Percentiles rank a stretch among this genome's conserved stretches.
Conservation (phyloP, 2,113 vertebrate species). For the Manacus vitellinus region DNA sequence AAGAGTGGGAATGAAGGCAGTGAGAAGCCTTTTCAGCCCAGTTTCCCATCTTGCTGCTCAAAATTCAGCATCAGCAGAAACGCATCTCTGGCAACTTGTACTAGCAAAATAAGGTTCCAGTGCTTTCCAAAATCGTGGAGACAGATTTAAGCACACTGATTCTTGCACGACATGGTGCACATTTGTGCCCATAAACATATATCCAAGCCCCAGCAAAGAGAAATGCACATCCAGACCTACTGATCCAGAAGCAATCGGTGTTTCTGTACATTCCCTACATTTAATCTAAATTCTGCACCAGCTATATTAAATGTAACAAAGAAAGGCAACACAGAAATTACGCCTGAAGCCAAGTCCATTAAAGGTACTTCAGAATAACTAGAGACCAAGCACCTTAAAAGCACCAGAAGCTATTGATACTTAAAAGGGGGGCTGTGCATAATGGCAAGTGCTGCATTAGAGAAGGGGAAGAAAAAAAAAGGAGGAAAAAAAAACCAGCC, state of each 20-base stretch:
- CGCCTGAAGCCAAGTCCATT: conserved; percentile 93
- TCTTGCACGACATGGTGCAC: background rate
- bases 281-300: conserved; percentile 76
- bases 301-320: conserved; percentile 79
- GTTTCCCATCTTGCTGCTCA: background rate
- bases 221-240: conserved; percentile 71
- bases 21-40: background rate
- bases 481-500: conserved; percentile 75
- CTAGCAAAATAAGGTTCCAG: conserved; percentile 15
- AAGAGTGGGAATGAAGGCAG: background rate
- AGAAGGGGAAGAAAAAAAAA: conserved; percentile 60
- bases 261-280: conserved; percentile 66
- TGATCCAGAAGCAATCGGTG: conserved; percentile 70
- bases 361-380: conserved; percentile 93
- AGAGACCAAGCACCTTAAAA: conserved; percentile 97
- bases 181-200: conserved; percentile 8
- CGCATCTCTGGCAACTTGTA: conserved; percentile 13
- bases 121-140: conserved; percentile 38
- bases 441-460: conserved; percentile 93
- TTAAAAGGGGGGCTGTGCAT: conserved; percentile 90
- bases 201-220: conserved; percentile 42
- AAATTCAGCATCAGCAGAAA: conserved; percentile 58
- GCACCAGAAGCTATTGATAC: conserved; percentile 96
- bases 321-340: conserved; percentile 81
- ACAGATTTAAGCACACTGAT: background rate